Percentiles rank a stretch among this genome's conserved stretches.
These are phyloP conservation scores for Phenganax subtilis DNA, from an alignment of 92 coral and sea anemone genomes.

Conservation along the genomic window DNA sequence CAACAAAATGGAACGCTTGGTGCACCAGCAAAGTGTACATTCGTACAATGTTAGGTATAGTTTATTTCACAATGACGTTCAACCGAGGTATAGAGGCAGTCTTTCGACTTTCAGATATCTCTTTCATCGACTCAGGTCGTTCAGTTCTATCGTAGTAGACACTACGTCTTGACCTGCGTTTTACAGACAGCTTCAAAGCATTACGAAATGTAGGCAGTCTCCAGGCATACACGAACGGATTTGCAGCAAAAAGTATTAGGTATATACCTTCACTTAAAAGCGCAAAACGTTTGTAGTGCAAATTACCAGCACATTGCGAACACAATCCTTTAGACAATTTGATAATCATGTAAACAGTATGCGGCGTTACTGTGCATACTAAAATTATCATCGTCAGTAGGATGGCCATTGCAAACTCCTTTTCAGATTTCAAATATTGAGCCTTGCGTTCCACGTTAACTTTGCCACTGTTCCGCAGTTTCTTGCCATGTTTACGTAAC, in stretches of 20 bases:
- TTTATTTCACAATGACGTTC: conserved; percentile 23
- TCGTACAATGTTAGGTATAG: background rate
- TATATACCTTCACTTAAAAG: conserved; percentile 36
- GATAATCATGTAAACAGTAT: conserved; percentile 31
- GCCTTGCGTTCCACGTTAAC: conserved; percentile 32
- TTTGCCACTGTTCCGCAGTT: conserved; percentile 15
- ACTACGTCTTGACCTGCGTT: conserved; percentile 13
- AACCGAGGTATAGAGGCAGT: conserved; percentile 31
- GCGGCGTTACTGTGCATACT: conserved; percentile 34
- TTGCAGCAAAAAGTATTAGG: conserved; percentile 26
- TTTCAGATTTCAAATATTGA: conserved; percentile 34
- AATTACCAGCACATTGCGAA: background rate
- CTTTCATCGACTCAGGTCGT: conserved; percentile 36
- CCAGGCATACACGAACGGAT: conserved; percentile 41
- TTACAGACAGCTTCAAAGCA: conserved; percentile 20
- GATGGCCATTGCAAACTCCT: conserved; percentile 34
- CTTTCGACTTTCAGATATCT: conserved; percentile 28
- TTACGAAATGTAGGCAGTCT: conserved; percentile 35
- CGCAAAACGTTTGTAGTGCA: conserved; percentile 26
- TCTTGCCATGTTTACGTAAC: conserved; percentile 28
- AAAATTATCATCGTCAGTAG: conserved; percentile 32
- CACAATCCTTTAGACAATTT: conserved; percentile 31
- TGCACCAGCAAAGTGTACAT: background rate
- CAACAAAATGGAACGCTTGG: background rate
- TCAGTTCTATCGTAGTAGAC: conserved; percentile 26